phyloP scores from a whole-genome alignment of 2,888 invertebrate species.

The Rosalia funebris region DNA sequence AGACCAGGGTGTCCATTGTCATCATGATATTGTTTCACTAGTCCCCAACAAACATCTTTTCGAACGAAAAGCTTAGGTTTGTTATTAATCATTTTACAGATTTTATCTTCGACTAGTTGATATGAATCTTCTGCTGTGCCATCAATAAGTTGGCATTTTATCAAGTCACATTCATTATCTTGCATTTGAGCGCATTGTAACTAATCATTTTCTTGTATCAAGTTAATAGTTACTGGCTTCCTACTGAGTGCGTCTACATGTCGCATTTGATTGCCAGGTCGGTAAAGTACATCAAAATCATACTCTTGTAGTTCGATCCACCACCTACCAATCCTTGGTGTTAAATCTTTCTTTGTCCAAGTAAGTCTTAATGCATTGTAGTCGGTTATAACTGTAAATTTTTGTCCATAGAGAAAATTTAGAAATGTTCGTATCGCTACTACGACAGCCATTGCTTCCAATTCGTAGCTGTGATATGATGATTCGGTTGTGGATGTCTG shows the following conservation, averaged over 20 bases:
- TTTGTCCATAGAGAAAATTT: constrained; percentile 20
- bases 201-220: constrained; percentile 28
- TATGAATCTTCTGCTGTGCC: constrained; percentile 3
- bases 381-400: constrained; percentile 30
- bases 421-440: constrained; percentile 18
- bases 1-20: constrained; percentile 42
- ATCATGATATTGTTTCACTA: constrained; percentile 6
- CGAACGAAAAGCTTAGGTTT: background rate
- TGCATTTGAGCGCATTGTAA: constrained; percentile 32
- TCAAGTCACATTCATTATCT: constrained; percentile 15
- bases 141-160: background rate
- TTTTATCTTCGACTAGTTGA: constrained; percentile 3
- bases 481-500: constrained; percentile 24
- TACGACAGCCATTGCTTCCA: constrained; percentile 33
- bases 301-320: constrained; percentile 49
- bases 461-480: constrained; percentile 34
- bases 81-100: background rate
- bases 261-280: constrained; percentile 46
- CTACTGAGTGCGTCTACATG: constrained; percentile 49
- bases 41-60: constrained; percentile 16
- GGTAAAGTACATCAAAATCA: constrained; percentile 44
- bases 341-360: constrained; percentile 32
- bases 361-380: constrained; percentile 28
- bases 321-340: constrained; percentile 46
- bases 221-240: constrained; percentile 15